Evolutionary conservation across 1,140 invertebrate genomes (phyloP).

Genomic region (Heliconius melpomene): DNA sequence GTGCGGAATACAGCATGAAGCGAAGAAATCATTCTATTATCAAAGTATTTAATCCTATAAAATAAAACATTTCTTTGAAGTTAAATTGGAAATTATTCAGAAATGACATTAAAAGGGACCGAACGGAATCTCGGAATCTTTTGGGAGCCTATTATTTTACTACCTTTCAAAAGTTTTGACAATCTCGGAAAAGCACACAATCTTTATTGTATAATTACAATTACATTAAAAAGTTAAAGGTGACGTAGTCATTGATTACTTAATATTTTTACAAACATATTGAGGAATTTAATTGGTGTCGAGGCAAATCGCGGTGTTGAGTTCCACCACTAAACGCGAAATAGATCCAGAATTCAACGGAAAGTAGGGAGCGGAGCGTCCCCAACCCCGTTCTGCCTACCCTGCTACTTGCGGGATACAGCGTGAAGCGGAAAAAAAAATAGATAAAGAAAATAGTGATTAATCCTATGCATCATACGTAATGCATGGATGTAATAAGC

Average conservation of each 20-base stretch:
- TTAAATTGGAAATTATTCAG: slow-evolving; percentile 38
- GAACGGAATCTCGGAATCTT: slow-evolving; percentile 24
- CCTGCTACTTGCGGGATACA: no score
- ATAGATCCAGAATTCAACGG: no score
- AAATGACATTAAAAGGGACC: slow-evolving; percentile 24
- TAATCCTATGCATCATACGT: slow-evolving; percentile 3
- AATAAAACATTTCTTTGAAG: slow-evolving; percentile 34
- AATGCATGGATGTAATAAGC: slow-evolving; percentile 15
- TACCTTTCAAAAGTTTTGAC: slow-evolving; percentile 22
- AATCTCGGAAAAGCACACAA: not conserved
- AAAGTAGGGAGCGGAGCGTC: no score
- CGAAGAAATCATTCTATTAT: slow-evolving; percentile 29
- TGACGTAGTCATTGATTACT: no score
- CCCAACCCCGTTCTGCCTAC: no score
- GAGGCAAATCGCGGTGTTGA: no score
- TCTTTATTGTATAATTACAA: not conserved
- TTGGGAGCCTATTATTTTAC: slow-evolving; percentile 28
- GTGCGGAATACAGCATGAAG: slow-evolving; percentile 22
- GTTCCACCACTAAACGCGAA: no score
- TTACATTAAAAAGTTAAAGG: not conserved
- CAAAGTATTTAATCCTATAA: slow-evolving; percentile 38
- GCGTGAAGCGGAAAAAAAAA: not conserved
- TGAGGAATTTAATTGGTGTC: no score
- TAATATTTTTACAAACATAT: no score
- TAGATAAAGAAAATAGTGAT: not conserved